Evolutionary conservation across 2,888 invertebrate species (phyloP).

Genomic region (Hydraecia micacea): DNA sequence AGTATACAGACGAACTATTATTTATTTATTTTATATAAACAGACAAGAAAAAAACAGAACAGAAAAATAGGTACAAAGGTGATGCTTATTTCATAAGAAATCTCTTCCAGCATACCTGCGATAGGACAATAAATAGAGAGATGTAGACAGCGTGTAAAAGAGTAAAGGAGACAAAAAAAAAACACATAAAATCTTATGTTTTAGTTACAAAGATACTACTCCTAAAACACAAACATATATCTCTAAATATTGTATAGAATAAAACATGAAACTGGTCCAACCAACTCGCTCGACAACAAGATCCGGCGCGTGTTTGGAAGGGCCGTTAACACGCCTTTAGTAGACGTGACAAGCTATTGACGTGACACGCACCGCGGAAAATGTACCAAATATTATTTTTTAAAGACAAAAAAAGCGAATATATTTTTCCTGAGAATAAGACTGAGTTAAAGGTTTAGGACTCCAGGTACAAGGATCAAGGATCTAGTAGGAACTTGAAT

Average conservation of each 20-base stretch:
- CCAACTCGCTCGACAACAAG: constrained; percentile 17
- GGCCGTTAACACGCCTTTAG: constrained; percentile 46
- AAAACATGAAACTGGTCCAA: constrained; percentile 25
- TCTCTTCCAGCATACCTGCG: too few species aligned
- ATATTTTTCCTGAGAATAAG: constrained; percentile 33
- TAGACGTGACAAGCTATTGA: constrained; percentile 47
- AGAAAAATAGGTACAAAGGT: too few species aligned
- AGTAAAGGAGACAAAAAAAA: too few species aligned
- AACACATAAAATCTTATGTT: not conserved
- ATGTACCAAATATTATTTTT: constrained; percentile 43
- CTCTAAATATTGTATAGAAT: not conserved
- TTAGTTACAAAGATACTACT: not conserved
- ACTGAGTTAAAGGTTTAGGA: not conserved
- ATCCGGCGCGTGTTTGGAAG: constrained; percentile 34
- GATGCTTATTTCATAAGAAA: too few species aligned
- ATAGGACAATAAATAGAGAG: too few species aligned
- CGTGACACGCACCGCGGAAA: constrained; percentile 35
- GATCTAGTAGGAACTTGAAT: not conserved
- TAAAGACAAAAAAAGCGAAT: constrained; percentile 18
- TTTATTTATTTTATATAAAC: too few species aligned
- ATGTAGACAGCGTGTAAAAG: too few species aligned
- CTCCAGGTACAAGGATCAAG: too few species aligned
- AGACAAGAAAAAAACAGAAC: too few species aligned
- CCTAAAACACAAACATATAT: constrained; percentile 6
- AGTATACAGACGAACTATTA: too few species aligned